Evolutionary conservation across 2,797 vertebrate genomes (phyloP).

Genomic region (Neostethus bicornis): DNA sequence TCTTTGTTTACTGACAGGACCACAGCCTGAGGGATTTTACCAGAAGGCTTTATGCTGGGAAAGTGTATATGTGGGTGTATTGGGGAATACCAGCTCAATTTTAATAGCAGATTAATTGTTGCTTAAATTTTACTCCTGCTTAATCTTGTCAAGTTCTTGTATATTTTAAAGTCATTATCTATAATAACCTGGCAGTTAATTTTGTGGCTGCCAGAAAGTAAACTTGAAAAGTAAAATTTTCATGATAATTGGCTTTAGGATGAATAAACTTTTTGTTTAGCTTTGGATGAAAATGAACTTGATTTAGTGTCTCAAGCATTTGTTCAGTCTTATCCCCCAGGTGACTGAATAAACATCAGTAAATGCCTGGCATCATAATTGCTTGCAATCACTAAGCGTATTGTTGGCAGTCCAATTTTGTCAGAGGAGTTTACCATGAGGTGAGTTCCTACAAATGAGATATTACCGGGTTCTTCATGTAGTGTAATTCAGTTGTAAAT

Average conservation of each 20-base stretch:
- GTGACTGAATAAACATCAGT: conserved; percentile 45
- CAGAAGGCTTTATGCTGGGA: conserved; percentile 15
- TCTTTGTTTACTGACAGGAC: conserved; percentile 48
- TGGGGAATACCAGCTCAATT: conserved; percentile 33
- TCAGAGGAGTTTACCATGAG: conserved; percentile 50
- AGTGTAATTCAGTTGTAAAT: conserved; percentile 31
- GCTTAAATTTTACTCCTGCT: conserved; percentile 20
- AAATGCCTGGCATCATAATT: conserved; percentile 49
- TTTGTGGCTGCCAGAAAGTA: no score
- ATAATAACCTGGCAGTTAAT: no score
- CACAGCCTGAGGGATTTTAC: conserved; percentile 26
- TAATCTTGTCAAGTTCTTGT: no score
- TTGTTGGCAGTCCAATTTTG: conserved; percentile 56
- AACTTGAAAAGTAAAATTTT: no score
- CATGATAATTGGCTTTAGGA: no score
- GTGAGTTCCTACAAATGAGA: conserved; percentile 60
- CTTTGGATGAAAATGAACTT: conserved; percentile 8
- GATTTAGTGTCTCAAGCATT: background rate
- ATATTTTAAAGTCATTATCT: no score
- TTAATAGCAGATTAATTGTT: conserved; percentile 28
- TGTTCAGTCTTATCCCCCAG: background rate
- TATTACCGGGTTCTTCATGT: conserved; percentile 56
- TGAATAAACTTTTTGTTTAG: no score
- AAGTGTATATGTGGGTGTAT: conserved; percentile 2
- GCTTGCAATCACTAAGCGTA: conserved; percentile 55